Base-by-base conservation (phyloP, 2,888 invertebrate species). In the Chrysolina oricalcia region DNA sequence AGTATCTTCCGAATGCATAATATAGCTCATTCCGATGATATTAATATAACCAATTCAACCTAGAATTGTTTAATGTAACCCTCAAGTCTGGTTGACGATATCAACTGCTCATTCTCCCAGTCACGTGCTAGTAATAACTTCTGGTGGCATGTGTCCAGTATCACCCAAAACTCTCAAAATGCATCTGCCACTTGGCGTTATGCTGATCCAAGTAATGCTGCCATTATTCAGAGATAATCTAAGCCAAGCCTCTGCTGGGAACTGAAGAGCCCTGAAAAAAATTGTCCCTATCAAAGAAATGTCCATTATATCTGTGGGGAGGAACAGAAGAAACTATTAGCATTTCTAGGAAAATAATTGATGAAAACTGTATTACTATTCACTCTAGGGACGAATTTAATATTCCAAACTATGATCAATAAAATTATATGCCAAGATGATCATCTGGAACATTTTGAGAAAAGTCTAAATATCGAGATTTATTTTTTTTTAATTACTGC, bases 181-280 rank as follows among this genome's bases (percentile, higher is more conserved):
- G 19, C 98, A 98, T 82, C 95, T 92, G 0, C 99, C 99, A 85
- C 92, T 94, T 0, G 98, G 96, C 69, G 93, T 90, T 81, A 99
- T 95, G 2, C 93, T 93, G 0, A 99, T 85, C 95, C 96, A 97
- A 0, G 98, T 98, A 77, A 99, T 95, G 78, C 98, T 98, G 27
- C 94, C 97, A 88, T 99, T 96, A 88, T 96, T 96, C 41, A 99
- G 90, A 13, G 94, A 94, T 85, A 99, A 93, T 74, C 99, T 92
- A 13, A 99, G 90, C 99, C 99, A 99, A 2, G 95, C 99, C 89
- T 99, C 98, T 0, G 98, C 95, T 0, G 98, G 98, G 85, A 99
- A 95, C 88, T 99, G 99, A 53, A 99, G 90, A 0, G 98, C 98
- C 87, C 99, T 97, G 89, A 76, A 92, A 89, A 73, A 70, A 35